Evolutionary conservation across 2,113 vertebrate species (phyloP).

Genomic region (Nyctereutes procyonoides): DNA sequence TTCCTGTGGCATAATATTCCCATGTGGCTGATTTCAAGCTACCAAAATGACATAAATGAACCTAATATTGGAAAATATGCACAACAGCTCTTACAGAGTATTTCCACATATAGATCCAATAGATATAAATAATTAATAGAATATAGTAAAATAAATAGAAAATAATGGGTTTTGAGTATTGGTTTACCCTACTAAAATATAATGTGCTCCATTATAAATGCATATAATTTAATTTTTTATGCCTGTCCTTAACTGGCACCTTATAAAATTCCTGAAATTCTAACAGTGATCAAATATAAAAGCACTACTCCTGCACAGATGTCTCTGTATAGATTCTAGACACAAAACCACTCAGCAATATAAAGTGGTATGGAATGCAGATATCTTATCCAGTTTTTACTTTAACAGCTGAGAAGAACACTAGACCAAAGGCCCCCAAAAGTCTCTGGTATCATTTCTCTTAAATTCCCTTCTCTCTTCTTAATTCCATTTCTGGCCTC

Average conservation of each 20-base stretch:
- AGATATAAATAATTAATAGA: not conserved
- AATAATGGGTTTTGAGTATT: not conserved
- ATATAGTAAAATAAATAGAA: slow-evolving; percentile 10
- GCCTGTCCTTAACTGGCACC: not conserved
- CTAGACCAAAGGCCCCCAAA: not conserved
- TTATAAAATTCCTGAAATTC: not conserved
- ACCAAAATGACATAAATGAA: not conserved
- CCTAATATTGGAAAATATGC: not conserved
- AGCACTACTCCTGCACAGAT: accelerated
- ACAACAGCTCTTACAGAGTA: not conserved
- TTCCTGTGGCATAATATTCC: not conserved
- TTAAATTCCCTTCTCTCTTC: not conserved
- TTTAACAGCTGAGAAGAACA: not conserved
- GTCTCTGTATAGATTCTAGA: not conserved
- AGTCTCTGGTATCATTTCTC: not conserved
- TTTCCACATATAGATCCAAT: not conserved
- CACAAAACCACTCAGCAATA: not conserved
- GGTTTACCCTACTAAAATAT: not conserved
- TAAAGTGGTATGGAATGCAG: not conserved
- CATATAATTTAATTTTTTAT: not conserved
- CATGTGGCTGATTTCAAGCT: not conserved
- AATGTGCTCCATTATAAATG: not conserved
- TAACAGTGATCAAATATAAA: not conserved
- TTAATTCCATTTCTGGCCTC: not conserved
- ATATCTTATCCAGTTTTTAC: not conserved